Base-by-base conservation (phyloP, 2,113 vertebrate species). In the Crotophaga sulcirostris region DNA sequence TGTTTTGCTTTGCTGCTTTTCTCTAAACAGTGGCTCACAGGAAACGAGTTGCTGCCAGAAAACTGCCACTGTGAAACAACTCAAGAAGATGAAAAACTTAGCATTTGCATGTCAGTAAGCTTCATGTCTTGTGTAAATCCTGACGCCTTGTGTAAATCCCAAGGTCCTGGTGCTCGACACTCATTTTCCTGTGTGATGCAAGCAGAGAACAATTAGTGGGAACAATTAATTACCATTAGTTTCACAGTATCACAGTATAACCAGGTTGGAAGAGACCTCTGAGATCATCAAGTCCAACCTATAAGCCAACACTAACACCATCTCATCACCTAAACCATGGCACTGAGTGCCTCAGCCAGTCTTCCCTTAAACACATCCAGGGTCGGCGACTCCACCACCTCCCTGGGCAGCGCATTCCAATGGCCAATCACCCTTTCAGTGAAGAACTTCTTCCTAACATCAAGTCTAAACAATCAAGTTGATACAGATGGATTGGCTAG, bases 111-210 rank as follows among this genome's bases (percentile, higher is more conserved):
- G 52, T 58, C 64, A 66, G 1, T 34, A 64, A 73, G 51, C 40
- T 66, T 36, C 36, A 38, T 0, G 4, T 40, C 29, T 89, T 0
- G 0, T 64, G 28, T 67, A 74, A 75, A 63, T 67, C 54, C 21
- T 1, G 3, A 79, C 24, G 21, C 24, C 47, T 49, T 0, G 0
- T 59, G n/a, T 70, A 73, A 74, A 67, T 70, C 54, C 21, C 1
- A 4, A 79, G 23, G 47, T 72, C 31, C 13, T 4, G 14, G 29
- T n/a, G 28, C 33, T 82, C 56, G 69, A 33, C 51, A 11, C 25
- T 51, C 10, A 17, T 80, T 63, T 38, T 60, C 68, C n/a, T 74
- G 11, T 18, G 51, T 54, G 55, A 28, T 69, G 76, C 73, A 51
- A 40, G 42, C 33, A 16, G 34, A 68, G 40, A 45, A 29, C 29